Conservation (phyloP, 2,888 invertebrate genomes). For the Dendrolimus pini region DNA sequence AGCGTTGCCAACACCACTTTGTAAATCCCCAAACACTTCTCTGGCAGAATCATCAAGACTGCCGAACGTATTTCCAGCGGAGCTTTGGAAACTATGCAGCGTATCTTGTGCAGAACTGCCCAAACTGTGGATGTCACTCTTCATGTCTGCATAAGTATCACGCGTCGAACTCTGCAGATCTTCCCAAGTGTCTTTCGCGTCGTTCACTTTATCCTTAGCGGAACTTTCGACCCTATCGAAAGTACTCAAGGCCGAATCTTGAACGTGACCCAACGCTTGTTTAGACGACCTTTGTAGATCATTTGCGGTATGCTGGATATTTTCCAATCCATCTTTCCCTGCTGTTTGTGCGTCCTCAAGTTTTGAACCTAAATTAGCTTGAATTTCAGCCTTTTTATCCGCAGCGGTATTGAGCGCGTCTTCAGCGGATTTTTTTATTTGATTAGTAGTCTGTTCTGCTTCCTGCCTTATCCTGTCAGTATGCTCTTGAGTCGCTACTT, state of each 20-base stretch:
- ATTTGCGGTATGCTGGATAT: constrained; percentile 34
- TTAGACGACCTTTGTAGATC: constrained; percentile 49
- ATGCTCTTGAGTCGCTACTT: constrained; percentile 42
- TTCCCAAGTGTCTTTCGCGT: constrained; percentile 56
- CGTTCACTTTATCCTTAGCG: constrained; percentile 59
- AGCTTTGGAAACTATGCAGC: constrained; percentile 66
- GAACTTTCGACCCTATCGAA: constrained; percentile 68
- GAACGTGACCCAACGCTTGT: constrained; percentile 52
- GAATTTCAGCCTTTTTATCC: constrained; percentile 44
- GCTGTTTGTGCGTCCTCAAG: constrained; percentile 27
- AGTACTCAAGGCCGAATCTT: constrained; percentile 64
- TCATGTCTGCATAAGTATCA: constrained; percentile 61
- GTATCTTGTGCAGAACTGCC: constrained; percentile 65
- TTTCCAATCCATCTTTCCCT: constrained; percentile 37
- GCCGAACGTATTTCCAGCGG: constrained; percentile 66
- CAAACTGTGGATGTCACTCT: constrained; percentile 54
- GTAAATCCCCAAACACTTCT: constrained; percentile 43
- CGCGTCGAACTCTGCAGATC: constrained; percentile 60
- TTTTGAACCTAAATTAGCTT: constrained; percentile 36
- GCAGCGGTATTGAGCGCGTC: constrained; percentile 50
- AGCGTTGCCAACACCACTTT: constrained; percentile 30
- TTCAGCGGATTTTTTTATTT: constrained; percentile 61
- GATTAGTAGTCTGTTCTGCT: constrained; percentile 60
- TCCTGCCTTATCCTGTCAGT: constrained; percentile 60
- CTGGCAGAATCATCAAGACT: constrained; percentile 62